A percentile compares a stretch with the other conserved stretches of the same genome.
These are phyloP conservation scores for Nansenia antarctica DNA, from an alignment of 2,113 vertebrate genomes.

Conservation along the genomic window DNA sequence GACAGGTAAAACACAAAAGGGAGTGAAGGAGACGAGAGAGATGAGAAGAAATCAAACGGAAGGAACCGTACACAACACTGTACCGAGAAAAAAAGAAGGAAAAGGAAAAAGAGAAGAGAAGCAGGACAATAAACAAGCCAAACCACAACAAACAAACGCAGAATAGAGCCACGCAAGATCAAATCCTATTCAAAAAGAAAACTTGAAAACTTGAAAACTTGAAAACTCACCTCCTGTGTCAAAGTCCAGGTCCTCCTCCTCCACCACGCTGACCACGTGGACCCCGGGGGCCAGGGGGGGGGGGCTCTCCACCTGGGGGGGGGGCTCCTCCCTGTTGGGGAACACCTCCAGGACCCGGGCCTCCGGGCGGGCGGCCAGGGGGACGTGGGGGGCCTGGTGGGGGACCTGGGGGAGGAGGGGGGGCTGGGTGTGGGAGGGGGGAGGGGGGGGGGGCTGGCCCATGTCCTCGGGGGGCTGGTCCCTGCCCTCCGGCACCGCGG, in stretches of 20 bases:
- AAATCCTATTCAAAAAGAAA: background rate
- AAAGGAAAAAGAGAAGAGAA: background rate
- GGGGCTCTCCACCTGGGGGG: background rate
- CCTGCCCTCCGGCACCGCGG: background rate
- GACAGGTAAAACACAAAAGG: too few species aligned
- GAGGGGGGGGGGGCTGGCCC: background rate
- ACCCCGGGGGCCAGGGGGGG: conserved; percentile 55
- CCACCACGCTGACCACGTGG: conserved; percentile 79
- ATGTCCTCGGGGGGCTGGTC: background rate
- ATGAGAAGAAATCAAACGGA: too few species aligned
- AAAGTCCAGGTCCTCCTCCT: conserved; percentile 78
- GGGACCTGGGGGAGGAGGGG: background rate
- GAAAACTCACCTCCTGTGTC: conserved; percentile 84
- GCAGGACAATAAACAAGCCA: background rate
- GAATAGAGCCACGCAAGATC: too few species aligned
- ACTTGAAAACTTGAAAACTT: background rate
- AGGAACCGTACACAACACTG: too few species aligned
- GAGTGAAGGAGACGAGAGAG: too few species aligned
- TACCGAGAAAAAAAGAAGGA: too few species aligned
- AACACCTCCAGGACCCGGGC: conserved; percentile 43
- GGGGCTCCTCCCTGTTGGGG: conserved; percentile 26
- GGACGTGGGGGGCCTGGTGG: conserved; percentile 9
- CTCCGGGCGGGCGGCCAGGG: background rate
- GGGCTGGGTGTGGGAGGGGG: background rate
- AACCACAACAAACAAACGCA: background rate